phyloP scores from a whole-genome alignment of 2,113 vertebrate genomes.

The Thryonomys swinderianus region DNA sequence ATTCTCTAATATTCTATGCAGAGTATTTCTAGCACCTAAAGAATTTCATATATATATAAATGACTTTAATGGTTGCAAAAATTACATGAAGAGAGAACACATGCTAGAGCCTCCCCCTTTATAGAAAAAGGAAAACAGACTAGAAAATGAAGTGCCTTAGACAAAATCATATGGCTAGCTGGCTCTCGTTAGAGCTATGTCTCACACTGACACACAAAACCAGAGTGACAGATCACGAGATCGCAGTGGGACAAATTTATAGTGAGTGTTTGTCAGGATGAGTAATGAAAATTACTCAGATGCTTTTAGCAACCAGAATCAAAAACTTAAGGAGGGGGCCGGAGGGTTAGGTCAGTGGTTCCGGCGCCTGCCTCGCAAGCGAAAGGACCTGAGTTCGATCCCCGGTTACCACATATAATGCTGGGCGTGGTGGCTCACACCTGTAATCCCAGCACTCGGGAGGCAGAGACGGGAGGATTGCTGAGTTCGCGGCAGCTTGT shows the following conservation, averaged over 20 bases:
- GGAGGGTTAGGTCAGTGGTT: too few species aligned
- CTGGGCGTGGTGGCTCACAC: too few species aligned
- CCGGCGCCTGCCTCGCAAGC: too few species aligned
- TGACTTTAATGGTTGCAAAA: constrained; percentile 13
- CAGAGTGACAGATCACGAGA: constrained; percentile 73
- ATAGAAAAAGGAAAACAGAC: constrained; percentile 41
- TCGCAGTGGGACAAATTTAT: constrained; percentile 81
- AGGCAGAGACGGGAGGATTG: too few species aligned
- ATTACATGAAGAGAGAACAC: not conserved
- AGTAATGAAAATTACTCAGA: constrained; percentile 84
- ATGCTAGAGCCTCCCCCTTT: not conserved
- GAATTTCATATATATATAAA: not conserved
- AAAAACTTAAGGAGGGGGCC: constrained; percentile 7
- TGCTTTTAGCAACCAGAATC: constrained; percentile 71
- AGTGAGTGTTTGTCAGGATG: constrained; percentile 84
- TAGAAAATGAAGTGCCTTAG: not conserved
- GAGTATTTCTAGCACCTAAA: not conserved
- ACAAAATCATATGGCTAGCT: constrained; percentile 4
- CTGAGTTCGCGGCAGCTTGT: too few species aligned
- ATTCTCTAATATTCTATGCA: not conserved
- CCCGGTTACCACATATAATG: too few species aligned
- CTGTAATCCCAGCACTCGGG: too few species aligned
- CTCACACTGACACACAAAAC: constrained; percentile 9
- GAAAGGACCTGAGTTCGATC: too few species aligned
- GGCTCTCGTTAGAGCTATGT: not conserved